Conservation (phyloP, 2,888 invertebrate genomes). For the Amiota communis region DNA sequence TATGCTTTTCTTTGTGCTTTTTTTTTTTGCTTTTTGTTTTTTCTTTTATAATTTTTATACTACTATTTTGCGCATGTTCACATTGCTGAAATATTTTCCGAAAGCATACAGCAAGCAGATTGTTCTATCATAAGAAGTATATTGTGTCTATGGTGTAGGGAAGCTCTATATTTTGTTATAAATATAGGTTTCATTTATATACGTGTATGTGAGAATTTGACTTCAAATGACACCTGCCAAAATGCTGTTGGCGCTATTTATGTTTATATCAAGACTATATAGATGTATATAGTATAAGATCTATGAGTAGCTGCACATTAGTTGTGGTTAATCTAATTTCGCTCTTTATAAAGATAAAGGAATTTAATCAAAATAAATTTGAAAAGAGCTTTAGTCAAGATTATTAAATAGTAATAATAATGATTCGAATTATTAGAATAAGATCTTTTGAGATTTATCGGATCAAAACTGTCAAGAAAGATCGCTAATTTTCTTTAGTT, state of each 20-base stretch:
- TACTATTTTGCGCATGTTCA: constrained; percentile 57
- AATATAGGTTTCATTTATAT: constrained; percentile 30
- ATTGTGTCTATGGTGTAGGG: constrained; percentile 13
- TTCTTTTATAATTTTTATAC: constrained; percentile 47
- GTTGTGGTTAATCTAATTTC: background rate
- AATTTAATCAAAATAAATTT: too few relatives aligned
- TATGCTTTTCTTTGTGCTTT: constrained; percentile 24
- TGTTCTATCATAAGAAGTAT: background rate
- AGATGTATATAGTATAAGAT: too few relatives aligned
- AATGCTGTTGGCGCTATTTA: constrained; percentile 47
- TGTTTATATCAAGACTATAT: constrained; percentile 23
- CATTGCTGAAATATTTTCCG: constrained; percentile 55
- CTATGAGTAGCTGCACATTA: background rate
- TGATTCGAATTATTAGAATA: too few relatives aligned
- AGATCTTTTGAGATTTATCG: too few relatives aligned
- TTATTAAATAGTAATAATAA: too few relatives aligned
- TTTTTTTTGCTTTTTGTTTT: constrained; percentile 38
- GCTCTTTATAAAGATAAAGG: too few relatives aligned
- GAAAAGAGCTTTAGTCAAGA: too few relatives aligned
- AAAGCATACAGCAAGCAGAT: constrained; percentile 25
- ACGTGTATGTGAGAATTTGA: constrained; percentile 35
- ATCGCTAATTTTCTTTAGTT: too few relatives aligned
- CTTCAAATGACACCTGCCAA: constrained; percentile 63
- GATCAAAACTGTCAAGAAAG: too few relatives aligned
- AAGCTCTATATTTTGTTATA: constrained; percentile 17